phyloP scores from a whole-genome alignment of 64 coral and sea anemone genomes.

The Actinia equina region DNA sequence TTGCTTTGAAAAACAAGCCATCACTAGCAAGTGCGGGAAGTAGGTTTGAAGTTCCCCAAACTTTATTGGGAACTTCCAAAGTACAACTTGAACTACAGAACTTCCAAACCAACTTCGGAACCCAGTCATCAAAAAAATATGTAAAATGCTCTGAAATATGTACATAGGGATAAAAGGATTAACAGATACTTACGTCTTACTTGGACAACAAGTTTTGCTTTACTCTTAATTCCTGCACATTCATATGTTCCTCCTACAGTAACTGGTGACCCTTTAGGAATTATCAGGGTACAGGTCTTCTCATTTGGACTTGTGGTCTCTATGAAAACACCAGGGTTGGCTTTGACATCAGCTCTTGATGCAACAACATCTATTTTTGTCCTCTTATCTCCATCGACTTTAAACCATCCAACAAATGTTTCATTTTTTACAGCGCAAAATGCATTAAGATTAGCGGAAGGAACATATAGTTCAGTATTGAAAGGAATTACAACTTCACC shows the following conservation, averaged over 20 bases:
- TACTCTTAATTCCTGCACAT: not conserved
- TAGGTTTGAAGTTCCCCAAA: too few relatives aligned
- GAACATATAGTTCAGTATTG: not conserved
- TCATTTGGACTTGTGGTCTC: not conserved
- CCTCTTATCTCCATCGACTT: not conserved
- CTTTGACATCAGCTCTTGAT: not conserved
- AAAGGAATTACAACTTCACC: not conserved
- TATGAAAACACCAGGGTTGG: not conserved
- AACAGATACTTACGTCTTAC: not conserved
- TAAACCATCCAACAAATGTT: conserved; percentile 23
- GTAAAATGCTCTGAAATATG: too few relatives aligned
- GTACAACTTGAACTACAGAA: too few relatives aligned
- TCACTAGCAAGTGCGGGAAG: too few relatives aligned
- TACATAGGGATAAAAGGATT: too few relatives aligned
- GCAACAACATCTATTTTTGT: not conserved
- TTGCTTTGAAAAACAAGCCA: too few relatives aligned
- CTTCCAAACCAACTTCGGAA: too few relatives aligned
- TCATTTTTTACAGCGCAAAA: not conserved
- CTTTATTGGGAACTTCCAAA: too few relatives aligned
- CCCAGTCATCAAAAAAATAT: too few relatives aligned
- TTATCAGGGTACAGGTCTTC: not conserved
- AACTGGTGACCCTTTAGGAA: not conserved
- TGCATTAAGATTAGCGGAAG: not conserved
- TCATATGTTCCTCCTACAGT: not conserved
- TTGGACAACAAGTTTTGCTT: not conserved